Evolutionary conservation across 2,797 vertebrate species (phyloP).

Genomic region (Selene dorsalis): DNA sequence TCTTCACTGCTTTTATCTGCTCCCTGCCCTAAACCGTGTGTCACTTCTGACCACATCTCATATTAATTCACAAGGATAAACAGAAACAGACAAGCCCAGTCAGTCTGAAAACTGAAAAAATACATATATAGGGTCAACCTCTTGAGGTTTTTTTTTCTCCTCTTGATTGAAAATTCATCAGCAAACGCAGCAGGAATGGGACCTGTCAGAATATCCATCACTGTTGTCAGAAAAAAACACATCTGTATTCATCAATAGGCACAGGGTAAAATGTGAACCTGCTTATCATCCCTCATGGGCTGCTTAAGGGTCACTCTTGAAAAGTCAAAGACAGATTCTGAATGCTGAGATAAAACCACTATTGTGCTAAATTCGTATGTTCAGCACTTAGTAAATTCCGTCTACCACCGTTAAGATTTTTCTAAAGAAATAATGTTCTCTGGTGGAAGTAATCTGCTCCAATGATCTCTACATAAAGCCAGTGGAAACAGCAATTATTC

Average conservation of each 20-base stretch:
- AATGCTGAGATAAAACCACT: constrained; percentile 52
- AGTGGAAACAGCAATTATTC: constrained; percentile 27
- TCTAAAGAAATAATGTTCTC: not conserved
- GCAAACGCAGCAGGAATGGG: constrained; percentile 43
- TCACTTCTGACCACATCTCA: constrained; percentile 56
- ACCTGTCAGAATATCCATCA: constrained; percentile 78
- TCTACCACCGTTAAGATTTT: not conserved
- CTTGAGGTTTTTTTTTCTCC: not conserved
- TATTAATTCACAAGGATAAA: constrained; percentile 54
- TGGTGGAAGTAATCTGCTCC: constrained; percentile 10
- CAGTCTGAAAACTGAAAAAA: constrained; percentile 2
- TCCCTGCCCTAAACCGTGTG: constrained; percentile 17
- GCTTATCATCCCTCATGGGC: constrained; percentile 77
- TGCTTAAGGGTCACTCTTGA: constrained; percentile 72
- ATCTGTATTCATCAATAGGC: constrained; percentile 77
- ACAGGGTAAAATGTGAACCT: constrained; percentile 71
- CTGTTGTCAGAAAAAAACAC: constrained; percentile 74
- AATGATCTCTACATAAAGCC: constrained; percentile 1
- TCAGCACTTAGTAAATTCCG: not conserved
- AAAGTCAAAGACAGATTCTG: constrained; percentile 75
- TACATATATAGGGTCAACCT: not conserved
- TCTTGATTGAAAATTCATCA: constrained; percentile 62
- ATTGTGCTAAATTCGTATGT: constrained; percentile 10
- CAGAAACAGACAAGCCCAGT: constrained; percentile 30
- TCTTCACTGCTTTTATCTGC: constrained; percentile 47